Evolutionary conservation across 2,113 vertebrate genomes (phyloP), one percentile per base, ranked within the genome.

Genomic region (Laticauda laticaudata): DNA sequence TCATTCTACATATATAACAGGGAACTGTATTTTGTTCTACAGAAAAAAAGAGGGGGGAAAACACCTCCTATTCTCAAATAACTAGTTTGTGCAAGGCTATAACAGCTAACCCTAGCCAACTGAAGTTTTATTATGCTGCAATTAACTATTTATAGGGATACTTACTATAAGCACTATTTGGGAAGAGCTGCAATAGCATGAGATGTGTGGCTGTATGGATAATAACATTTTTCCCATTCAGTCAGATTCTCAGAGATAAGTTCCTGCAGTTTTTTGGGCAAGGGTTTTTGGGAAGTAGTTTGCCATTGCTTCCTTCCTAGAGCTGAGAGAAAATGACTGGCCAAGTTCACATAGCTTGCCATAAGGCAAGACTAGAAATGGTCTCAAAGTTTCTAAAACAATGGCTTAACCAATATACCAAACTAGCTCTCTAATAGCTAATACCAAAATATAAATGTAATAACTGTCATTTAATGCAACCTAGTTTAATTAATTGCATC

Each of bases 361-460:
- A 69, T n/a, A 69, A 69, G 61, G 26, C 10, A 29, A 64, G 59
- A 12, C 3, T 64, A 29, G 29, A 69, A 69, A 64, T n/a, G 29
- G 61, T n/a, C 29, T 69, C 61, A 29, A 69, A n/a, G 61, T n/a
- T n/a, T 69, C 26, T 69, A 69, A 69, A 69, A 69, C n/a, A 4
- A 69, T 57, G 56, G 21, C 56, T 57, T 57, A 57, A 53, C 51
- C 51, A 8, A 29, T 55, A 57, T 91, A 94, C 91, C 93, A 94
- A 95, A 94, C 86, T 95, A 94, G 95, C 93, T 94, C 91, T 96
- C 96, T 96, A 96, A 95, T 92, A 95, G 90, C 91, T 90, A 85
- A 92, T 88, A 93, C 90, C 95, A 96, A 95, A 96, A 94, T 89
- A 54, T 94, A 96, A 96, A 94, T 89, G 94, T 89, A 92, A 92